Evolutionary conservation across 2,113 vertebrate genomes (phyloP), one percentile per base, ranked within the genome.

Genomic region (Ahaetulla prasina): DNA sequence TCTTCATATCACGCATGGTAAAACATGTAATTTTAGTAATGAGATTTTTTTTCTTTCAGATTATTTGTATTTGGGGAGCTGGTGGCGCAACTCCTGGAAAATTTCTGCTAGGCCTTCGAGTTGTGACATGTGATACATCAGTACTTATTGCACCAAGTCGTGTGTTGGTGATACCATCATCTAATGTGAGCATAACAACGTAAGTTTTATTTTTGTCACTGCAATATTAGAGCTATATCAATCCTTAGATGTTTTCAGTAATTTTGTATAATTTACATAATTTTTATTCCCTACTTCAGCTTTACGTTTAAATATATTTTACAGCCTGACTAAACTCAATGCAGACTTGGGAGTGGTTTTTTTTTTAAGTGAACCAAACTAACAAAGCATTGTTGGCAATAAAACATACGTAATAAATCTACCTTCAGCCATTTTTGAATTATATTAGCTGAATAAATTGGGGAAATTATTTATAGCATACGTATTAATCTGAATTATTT

Each of bases 81-180:
- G 99, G 99, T 9, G 99, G 99, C 52, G 99, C 99, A 55, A 99
- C 99, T 4, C 99, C 99, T 1, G 99, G 99, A 91, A 99, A 99
- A 93, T 99, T 99, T 94, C 97, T 99, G 93, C 98, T 99, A 0
- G 99, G 99, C 1, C 97, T 99, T 93, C 97, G 98, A 52, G 99
- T 99, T 25, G 99, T 99, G 95, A 98, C 98, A 0, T 99, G 99
- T 11, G 98, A 99, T 55, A 99, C 98, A 0, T 99, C 98, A 0
- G 98, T 99, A 1, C 97, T 99, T 11, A 95, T 99, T 54, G 98
- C 98, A 6, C 98, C 99, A 63, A 99, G 98, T 97, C 98, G 99
- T 0, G 98, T 99, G 55, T 96, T 99, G 39, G 98, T 99, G 93
- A 98, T 98, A 88, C 99, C 99, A 0, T 99, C 99, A 1, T 98